A percentile compares a stretch with the other conserved stretches of the same genome.
phyloP scores from a whole-genome alignment of 1,140 invertebrate species.

The Yoshiicerus persimilis region DNA sequence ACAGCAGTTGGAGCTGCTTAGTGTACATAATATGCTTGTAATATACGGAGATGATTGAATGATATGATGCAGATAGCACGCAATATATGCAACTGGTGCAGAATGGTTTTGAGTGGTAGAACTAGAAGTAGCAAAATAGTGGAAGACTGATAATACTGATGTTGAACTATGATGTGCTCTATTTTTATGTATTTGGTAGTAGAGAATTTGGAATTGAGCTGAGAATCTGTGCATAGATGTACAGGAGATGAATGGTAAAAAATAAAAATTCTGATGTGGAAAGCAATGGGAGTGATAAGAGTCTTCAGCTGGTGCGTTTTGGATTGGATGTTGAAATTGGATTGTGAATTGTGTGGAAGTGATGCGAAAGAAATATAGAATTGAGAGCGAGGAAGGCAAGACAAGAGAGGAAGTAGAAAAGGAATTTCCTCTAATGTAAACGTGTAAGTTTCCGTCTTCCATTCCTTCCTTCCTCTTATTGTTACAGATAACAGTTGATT shows the following conservation, averaged over 20 bases:
- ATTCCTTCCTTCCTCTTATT: neutral
- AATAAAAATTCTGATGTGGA: conserved; percentile 3
- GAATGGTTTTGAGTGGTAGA: neutral
- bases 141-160: too few species aligned
- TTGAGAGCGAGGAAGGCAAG: neutral
- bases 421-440: neutral
- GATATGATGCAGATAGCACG: too few species aligned
- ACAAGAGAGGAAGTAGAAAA: neutral
- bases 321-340: conserved; percentile 16
- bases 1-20: neutral
- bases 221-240: neutral
- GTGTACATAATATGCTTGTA: neutral
- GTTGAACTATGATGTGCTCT: neutral
- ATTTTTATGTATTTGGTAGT: neutral
- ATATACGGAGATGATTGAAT: neutral
- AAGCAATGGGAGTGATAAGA: neutral
- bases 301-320: neutral
- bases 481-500: neutral
- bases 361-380: neutral
- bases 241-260: conserved; percentile 3
- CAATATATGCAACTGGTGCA: neutral
- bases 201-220: neutral
- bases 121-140: neutral
- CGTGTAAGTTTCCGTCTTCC: neutral
- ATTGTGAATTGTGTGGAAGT: conserved; percentile 6